A percentile compares a stretch with the other conserved stretches of the same genome.
These are phyloP conservation scores for Metacarcinus magister DNA, from an alignment of 2,888 invertebrate species.

Conservation along the genomic window DNA sequence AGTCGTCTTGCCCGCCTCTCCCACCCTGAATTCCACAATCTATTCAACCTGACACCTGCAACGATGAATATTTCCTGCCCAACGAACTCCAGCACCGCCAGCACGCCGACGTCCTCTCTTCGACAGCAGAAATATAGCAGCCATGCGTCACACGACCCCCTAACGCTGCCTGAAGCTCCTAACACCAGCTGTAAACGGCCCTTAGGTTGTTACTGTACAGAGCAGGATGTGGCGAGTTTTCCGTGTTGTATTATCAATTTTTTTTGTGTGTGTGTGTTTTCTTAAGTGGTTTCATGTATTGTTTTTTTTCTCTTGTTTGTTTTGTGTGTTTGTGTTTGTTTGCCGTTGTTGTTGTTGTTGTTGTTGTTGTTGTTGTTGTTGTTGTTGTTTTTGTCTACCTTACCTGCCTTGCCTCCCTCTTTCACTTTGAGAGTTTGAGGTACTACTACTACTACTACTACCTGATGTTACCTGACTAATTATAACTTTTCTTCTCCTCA, in stretches of 20 bases:
- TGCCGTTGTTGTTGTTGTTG: background rate
- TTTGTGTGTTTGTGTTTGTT: no score
- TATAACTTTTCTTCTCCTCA: background rate
- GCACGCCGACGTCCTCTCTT: background rate
- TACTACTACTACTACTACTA: background rate
- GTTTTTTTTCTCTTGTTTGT: background rate
- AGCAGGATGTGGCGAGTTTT: no score
- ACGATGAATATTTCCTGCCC: conserved; percentile 4
- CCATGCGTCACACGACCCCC: background rate
- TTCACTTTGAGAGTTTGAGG: background rate
- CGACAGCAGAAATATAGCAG: background rate
- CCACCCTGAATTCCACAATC: background rate
- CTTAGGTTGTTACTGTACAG: background rate
- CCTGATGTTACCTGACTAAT: conserved; percentile 15
- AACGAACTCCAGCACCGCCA: background rate
- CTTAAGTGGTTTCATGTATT: background rate
- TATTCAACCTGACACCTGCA: background rate
- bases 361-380: background rate
- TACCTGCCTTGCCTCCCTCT: background rate
- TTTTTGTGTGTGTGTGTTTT: no score
- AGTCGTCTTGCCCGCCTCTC: background rate
- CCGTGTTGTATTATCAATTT: no score
- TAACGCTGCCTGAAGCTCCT: background rate
- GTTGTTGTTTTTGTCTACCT: background rate
- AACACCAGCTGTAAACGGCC: background rate